A percentile compares a stretch with the other conserved stretches of the same genome.
Evolutionary conservation across 2,797 vertebrate species (phyloP).

Genomic region (Sebastes trivittatus): DNA sequence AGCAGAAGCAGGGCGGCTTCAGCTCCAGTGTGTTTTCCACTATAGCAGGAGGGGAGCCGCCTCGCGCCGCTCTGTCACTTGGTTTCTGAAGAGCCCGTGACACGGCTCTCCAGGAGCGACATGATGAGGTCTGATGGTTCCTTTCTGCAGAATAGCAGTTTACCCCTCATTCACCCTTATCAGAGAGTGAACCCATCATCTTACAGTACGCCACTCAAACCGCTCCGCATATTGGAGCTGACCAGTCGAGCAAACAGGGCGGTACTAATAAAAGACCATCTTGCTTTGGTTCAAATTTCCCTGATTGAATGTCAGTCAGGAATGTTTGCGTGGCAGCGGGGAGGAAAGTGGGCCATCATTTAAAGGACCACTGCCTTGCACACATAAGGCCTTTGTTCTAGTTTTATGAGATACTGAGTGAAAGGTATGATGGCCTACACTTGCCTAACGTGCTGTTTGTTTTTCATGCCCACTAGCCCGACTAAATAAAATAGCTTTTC

Average conservation of each 20-base stretch:
- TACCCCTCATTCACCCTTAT: conserved; percentile 83
- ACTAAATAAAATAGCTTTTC: conserved; percentile 52
- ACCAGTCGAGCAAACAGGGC: conserved; percentile 83
- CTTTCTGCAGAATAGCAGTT: conserved; percentile 85
- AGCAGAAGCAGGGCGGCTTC: conserved; percentile 59
- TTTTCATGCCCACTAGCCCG: conserved; percentile 37
- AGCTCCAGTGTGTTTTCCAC: conserved; percentile 49
- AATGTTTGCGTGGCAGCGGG: conserved; percentile 80
- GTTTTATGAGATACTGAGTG: conserved; percentile 69
- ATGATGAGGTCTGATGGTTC: conserved; percentile 84
- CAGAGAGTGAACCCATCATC: conserved; percentile 75
- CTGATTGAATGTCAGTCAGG: conserved; percentile 87
- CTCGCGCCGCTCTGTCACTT: conserved; percentile 68
- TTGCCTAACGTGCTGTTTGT: conserved; percentile 47
- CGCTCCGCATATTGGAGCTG: conserved; percentile 77
- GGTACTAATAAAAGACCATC: conserved; percentile 84
- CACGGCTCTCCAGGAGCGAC: conserved; percentile 77
- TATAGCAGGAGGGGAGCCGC: conserved; percentile 28
- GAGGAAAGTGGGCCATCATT: conserved; percentile 73
- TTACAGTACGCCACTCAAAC: conserved; percentile 70
- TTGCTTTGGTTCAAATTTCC: conserved; percentile 84
- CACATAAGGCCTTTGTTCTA: conserved; percentile 76
- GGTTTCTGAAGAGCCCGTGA: conserved; percentile 74
- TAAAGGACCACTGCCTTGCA: conserved; percentile 73
- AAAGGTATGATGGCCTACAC: conserved; percentile 66